Conservation (phyloP, 2,888 invertebrate species). For the Epinotia demarniana region DNA sequence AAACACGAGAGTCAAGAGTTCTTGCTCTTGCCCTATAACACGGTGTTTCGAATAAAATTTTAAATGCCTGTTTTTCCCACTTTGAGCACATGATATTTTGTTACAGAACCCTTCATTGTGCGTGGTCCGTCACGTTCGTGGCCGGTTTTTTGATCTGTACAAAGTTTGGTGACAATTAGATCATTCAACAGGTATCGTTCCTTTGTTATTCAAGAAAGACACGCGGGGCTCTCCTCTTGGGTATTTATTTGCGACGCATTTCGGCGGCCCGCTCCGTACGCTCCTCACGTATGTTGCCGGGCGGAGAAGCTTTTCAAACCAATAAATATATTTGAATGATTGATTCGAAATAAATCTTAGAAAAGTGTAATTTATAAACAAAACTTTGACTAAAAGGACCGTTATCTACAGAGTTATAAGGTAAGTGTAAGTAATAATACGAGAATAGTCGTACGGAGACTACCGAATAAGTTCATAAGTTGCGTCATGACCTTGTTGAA, state of each 20-base stretch:
- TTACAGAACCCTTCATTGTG: too few relatives aligned
- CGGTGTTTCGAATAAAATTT: too few relatives aligned
- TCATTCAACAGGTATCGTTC: not conserved
- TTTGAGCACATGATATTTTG: too few relatives aligned
- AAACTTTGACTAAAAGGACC: not conserved
- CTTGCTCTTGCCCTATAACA: too few relatives aligned
- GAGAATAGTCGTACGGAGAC: not conserved
- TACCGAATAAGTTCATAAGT: constrained; percentile 9
- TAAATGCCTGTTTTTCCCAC: too few relatives aligned
- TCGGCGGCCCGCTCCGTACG: not conserved
- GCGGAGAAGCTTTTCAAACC: not conserved
- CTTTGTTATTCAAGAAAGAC: not conserved
- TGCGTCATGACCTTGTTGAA: constrained; percentile 26
- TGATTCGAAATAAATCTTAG: not conserved
- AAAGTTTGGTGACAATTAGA: not conserved
- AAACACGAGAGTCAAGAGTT: too few relatives aligned
- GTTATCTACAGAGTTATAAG: not conserved
- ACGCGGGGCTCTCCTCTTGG: not conserved
- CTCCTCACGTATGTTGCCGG: not conserved
- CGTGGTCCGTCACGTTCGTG: too few relatives aligned
- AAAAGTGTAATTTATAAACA: not conserved
- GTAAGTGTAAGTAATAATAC: constrained; percentile 6
- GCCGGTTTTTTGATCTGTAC: too few relatives aligned
- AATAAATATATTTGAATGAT: too few relatives aligned
- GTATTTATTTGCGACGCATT: not conserved